Evolutionary conservation across 2,113 vertebrate species (phyloP).

Genomic region (Sylvietta virens): DNA sequence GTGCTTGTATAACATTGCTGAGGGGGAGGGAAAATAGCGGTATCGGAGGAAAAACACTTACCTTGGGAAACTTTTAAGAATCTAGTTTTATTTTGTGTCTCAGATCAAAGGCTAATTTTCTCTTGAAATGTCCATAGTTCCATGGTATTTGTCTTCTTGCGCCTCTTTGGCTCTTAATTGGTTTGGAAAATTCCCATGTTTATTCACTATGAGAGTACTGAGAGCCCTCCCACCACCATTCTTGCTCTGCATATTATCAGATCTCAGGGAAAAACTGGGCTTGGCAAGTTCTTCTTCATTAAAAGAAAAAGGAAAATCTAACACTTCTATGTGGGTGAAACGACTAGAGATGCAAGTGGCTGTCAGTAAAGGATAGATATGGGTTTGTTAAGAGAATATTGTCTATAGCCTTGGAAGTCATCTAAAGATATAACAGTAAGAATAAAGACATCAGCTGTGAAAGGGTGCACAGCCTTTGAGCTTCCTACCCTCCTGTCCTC

Average conservation of each 20-base stretch:
- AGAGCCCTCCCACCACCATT: neutral
- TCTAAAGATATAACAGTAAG: neutral
- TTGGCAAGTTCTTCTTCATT: neutral
- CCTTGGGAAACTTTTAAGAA: neutral
- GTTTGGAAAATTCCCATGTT: neutral
- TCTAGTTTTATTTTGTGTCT: neutral
- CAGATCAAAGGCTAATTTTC: neutral
- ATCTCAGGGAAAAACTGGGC: neutral
- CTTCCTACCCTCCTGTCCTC: neutral
- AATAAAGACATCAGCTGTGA: neutral
- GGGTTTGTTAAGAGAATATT: neutral
- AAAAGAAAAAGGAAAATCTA: neutral
- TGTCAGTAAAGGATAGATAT: neutral
- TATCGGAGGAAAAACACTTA: neutral
- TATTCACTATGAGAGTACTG: neutral
- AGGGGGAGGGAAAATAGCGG: neutral
- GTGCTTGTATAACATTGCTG: neutral
- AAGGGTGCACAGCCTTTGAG: neutral
- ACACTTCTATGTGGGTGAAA: neutral
- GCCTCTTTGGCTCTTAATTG: neutral
- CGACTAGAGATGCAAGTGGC: neutral
- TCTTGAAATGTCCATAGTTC: neutral
- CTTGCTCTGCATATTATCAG: neutral
- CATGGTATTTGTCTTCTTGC: neutral
- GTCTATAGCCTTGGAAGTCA: neutral